phyloP scores from a whole-genome alignment of 2,888 invertebrate genomes.

The Galeopsomyia nigrocyanea region DNA sequence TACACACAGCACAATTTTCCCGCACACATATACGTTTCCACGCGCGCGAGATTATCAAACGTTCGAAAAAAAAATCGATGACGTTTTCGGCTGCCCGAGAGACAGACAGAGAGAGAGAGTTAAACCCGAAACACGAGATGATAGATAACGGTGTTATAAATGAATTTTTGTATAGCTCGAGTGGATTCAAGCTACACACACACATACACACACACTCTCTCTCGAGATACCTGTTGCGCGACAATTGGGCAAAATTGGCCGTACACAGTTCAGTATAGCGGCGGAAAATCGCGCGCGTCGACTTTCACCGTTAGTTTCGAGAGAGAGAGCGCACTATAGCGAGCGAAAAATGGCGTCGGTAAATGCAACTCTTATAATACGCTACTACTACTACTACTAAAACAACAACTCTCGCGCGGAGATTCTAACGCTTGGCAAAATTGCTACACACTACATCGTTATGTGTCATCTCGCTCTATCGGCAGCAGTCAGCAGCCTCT shows the following conservation, averaged over 20 bases:
- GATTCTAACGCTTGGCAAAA: constrained; percentile 25
- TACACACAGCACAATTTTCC: too few species aligned
- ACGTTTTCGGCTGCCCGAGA: too few species aligned
- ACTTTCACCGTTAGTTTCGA: constrained; percentile 58
- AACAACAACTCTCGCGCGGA: constrained; percentile 1
- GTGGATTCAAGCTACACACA: neutral
- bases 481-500: too few species aligned
- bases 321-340: constrained; percentile 24
- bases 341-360: constrained; percentile 49
- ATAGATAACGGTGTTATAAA: constrained; percentile 21
- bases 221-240: neutral
- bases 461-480: too few species aligned
- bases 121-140: constrained; percentile 18
- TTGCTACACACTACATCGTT: too few species aligned
- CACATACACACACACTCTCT: neutral
- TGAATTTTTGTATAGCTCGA: neutral
- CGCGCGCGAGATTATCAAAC: too few species aligned
- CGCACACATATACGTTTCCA: too few species aligned
- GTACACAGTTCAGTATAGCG: constrained; percentile 57
- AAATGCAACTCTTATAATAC: neutral
- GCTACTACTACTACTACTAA: too few species aligned
- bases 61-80: too few species aligned
- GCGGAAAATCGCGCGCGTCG: constrained; percentile 15
- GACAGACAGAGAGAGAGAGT: neutral
- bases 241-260: constrained; percentile 44